phyloP scores from a whole-genome alignment of 2,888 invertebrate species.

The Spialia ferax region DNA sequence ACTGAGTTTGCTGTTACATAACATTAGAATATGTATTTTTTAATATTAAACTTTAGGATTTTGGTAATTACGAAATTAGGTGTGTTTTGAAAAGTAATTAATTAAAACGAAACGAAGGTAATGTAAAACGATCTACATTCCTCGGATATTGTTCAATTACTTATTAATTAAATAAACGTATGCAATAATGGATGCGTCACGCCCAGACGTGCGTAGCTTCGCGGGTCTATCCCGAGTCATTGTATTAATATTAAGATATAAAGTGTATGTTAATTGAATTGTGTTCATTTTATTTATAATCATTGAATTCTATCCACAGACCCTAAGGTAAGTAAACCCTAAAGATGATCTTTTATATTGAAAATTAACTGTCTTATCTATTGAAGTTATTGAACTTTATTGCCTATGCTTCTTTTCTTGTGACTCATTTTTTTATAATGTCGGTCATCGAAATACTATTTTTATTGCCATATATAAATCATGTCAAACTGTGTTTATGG shows the following conservation, averaged over 20 bases:
- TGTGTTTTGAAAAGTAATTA: slow-evolving; percentile 45
- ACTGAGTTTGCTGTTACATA: slow-evolving; percentile 26
- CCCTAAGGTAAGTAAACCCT: slow-evolving; percentile 79
- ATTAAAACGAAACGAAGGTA: slow-evolving; percentile 60
- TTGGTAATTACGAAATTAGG: slow-evolving; percentile 65
- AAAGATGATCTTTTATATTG: too few species aligned
- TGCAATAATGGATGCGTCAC: slow-evolving; percentile 23
- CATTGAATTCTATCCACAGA: slow-evolving; percentile 79
- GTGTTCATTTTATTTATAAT: slow-evolving; percentile 86
- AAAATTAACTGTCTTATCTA: slow-evolving; percentile 17
- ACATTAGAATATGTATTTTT: slow-evolving; percentile 46
- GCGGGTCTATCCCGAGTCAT: slow-evolving; percentile 64
- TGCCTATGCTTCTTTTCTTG: slow-evolving; percentile 6
- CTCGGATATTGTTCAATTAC: slow-evolving; percentile 65
- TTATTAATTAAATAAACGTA: slow-evolving; percentile 3
- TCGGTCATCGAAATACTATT: slow-evolving; percentile 12
- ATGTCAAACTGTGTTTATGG: slow-evolving; percentile 22
- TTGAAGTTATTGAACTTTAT: slow-evolving; percentile 13
- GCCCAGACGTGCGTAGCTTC: slow-evolving; percentile 52
- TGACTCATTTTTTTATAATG: background rate
- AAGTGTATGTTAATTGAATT: slow-evolving; percentile 85
- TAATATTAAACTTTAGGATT: slow-evolving; percentile 56
- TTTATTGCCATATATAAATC: slow-evolving; percentile 10
- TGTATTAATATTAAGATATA: slow-evolving; percentile 85
- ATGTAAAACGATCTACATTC: slow-evolving; percentile 75